Base-by-base conservation (phyloP, 2,113 vertebrate genomes). In the Bambusicola thoracicus region DNA sequence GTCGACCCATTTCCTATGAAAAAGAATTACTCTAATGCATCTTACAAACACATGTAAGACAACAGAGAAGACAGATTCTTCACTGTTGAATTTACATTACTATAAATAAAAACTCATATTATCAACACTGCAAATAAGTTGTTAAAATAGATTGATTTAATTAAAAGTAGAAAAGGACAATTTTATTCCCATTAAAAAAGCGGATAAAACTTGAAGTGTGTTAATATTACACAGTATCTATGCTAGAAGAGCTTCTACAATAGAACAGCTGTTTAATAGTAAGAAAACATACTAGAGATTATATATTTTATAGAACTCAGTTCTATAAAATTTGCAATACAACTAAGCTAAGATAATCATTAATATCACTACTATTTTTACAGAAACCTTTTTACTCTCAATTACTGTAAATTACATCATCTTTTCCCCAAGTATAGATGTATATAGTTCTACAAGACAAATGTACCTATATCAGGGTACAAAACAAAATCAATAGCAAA, bases 1-100 rank as follows among this genome's bases (percentile, higher is more conserved):
- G 99, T 41, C 99, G 98, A 86, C 99, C 99, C 99, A 99, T 99
- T 97, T 99, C 99, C 99, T 99, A 98, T 74, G 67, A 76, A 95
- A 96, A 96, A 87, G 70, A 96, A 97, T 32, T 89, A 93, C 94
- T 89, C 27, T 88, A 74, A 92, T 55, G 93, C 20, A 80, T 86
- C 66, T 84, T 49, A 87, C 40, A 87, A 79, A 81, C 36, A 73
- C 12, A 53, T 41, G 40, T 20, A 55, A 34, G 56, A 59, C 34
- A 90, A 92, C 90, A 79, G 43, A 16, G n/a, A 92, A 80, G 10
- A 67, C 3, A 68, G n/a, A 68, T 36, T 59, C 58, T 81, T 84
- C 25, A 76, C 62, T 74, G 49, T 20, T 79, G 1, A 48, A 85
- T 21, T 79, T 91, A n/a, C 83, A 85, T 85, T 65, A 67, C 36